phyloP scores from a whole-genome alignment of 2,113 vertebrate species.

The Ahaetulla prasina region DNA sequence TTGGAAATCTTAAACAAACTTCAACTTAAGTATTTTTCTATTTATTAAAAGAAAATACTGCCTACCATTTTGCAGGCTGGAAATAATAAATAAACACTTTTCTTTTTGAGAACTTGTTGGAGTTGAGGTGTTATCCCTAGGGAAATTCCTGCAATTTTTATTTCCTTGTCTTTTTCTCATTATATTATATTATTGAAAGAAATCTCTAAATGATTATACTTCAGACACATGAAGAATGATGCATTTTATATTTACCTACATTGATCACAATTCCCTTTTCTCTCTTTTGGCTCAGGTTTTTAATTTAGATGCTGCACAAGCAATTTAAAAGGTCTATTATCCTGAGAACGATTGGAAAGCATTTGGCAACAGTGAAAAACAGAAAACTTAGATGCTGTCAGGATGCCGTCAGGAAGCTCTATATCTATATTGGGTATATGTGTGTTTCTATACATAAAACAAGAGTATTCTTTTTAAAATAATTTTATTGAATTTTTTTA shows the following conservation, averaged over 20 bases:
- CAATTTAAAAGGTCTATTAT: conserved; percentile 44
- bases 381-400: background rate
- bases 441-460: background rate
- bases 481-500: background rate
- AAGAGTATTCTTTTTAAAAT: background rate
- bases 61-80: background rate
- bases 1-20: background rate
- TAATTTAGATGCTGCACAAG: conserved; percentile 50
- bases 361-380: conserved; percentile 25
- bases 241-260: conserved; percentile 38
- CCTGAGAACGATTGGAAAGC: conserved; percentile 17
- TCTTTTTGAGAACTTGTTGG: conserved; percentile 47
- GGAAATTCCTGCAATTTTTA: conserved; percentile 57
- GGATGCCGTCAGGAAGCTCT: background rate
- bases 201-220: conserved; percentile 41
- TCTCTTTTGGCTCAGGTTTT: conserved; percentile 39
- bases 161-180: conserved; percentile 42
- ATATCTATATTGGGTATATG: background rate
- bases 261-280: conserved; percentile 5
- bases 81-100: conserved; percentile 15
- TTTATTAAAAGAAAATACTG: background rate
- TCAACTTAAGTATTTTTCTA: background rate
- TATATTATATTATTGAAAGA: conserved; percentile 42
- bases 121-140: conserved; percentile 12
- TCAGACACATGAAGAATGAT: conserved; percentile 34